Base-by-base conservation (phyloP, 2,888 invertebrate species). In the Graphium colonna region DNA sequence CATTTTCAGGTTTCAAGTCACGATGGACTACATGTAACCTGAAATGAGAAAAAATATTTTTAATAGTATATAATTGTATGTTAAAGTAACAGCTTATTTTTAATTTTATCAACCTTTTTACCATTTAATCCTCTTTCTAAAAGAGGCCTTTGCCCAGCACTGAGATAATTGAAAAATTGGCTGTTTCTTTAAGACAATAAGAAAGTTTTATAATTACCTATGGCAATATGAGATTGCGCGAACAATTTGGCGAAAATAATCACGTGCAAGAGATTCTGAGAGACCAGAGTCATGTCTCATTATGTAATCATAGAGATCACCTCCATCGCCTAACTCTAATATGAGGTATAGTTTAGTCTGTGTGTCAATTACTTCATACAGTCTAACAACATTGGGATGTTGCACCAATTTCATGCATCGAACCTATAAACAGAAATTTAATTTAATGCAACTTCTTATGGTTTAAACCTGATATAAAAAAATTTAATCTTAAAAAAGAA, bases 351-450 rank as follows among this genome's bases (percentile, higher is more conserved):
- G 91, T 90, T 99, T 99, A 60, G 98, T 98, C 81, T 98, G 97
- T 33, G 99, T 99, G 89, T 99, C 99, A 77, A 99, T 99, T 60
- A 99, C 99, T 91, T 99, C 98, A 89, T 99, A 99, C 46, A 99
- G 91, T 52, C 98, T 92, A 43, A 99, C 99, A 38, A 99, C 98
- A 90, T 99, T 98, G 28, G 99, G 98, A 90, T 99, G 99, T 81
- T 99, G 99, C 43, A 99, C 99, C 68, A 99, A 90, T 88, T 99
- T 99, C 98, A 99, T 99, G 82, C 98, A 99, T 61, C 98, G 93
- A 59, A 97, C 94, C 96, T 95, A 73, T 16, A 9, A 39, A 46
- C 17, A 40, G n/a, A n/a, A n/a, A n/a, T n/a, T n/a, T n/a, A n/a
- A n/a, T n/a, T n/a, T n/a, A n/a, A n/a, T n/a, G n/a, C n/a, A n/a